Evolutionary conservation across 2,113 vertebrate genomes (phyloP).

Genomic region (Otolemur garnettii): DNA sequence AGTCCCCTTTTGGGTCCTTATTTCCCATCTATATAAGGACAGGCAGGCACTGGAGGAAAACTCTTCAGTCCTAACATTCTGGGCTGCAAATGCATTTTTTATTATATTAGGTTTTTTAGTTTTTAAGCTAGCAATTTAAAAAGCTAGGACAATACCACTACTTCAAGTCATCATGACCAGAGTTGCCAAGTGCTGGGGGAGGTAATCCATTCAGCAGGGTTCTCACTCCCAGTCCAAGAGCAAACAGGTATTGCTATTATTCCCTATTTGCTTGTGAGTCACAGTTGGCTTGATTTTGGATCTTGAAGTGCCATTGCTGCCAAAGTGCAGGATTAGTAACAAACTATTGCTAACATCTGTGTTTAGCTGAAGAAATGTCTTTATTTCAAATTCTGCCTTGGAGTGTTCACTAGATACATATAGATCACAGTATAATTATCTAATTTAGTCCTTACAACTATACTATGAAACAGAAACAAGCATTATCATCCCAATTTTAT

Average conservation of each 20-base stretch:
- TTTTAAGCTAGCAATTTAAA: slow-evolving; percentile 37
- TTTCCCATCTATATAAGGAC: background rate
- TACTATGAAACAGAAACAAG: background rate
- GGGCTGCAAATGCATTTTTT: background rate
- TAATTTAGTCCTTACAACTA: slow-evolving; percentile 17
- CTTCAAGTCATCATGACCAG: slow-evolving; percentile 38
- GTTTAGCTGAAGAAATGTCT: slow-evolving; percentile 34
- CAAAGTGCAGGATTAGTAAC: slow-evolving; percentile 54
- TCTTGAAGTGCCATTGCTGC: slow-evolving; percentile 27
- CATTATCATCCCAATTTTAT: slow-evolving; percentile 13
- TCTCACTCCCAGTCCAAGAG: background rate
- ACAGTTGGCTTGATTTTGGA: slow-evolving; percentile 10
- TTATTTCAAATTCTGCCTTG: slow-evolving; percentile 34
- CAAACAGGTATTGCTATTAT: slow-evolving; percentile 7
- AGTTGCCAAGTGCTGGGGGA: background rate
- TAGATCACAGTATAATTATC: background rate
- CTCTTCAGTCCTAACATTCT: background rate
- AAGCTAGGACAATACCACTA: background rate
- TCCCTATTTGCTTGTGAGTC: slow-evolving; percentile 46
- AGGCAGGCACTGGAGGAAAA: background rate
- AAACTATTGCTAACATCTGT: slow-evolving; percentile 63
- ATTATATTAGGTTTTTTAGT: background rate
- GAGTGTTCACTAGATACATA: background rate
- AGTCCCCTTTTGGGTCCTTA: background rate
- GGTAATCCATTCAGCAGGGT: background rate